Conservation (phyloP, 2,113 vertebrate genomes). For the Shinisaurus crocodilurus region DNA sequence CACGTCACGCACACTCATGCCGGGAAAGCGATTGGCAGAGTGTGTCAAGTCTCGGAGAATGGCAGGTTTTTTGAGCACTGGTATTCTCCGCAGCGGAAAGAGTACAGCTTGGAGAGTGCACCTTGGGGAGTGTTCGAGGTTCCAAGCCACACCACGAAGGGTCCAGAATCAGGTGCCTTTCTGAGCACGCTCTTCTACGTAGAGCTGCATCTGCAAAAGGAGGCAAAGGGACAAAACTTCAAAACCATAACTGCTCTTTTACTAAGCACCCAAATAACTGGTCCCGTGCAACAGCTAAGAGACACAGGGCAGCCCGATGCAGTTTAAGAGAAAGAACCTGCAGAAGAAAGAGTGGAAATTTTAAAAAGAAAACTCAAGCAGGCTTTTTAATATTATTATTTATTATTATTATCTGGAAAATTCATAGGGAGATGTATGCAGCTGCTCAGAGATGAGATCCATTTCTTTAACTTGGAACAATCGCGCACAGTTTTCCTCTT, state of each 20-base stretch:
- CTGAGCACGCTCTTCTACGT: conserved; percentile 94
- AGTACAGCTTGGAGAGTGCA: no score
- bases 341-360: no score
- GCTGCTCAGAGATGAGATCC: no score
- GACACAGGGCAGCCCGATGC: no score
- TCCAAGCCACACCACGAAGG: not conserved
- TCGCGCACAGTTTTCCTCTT: no score
- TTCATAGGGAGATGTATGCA: no score
- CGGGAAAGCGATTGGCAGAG: conserved; percentile 40
- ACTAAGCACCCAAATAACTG: not conserved
- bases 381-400: no score
- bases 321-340: no score
- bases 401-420: no score
- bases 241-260: not conserved
- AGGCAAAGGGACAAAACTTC: not conserved
- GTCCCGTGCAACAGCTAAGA: no score
- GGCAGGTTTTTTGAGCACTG: conserved; percentile 33
- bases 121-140: conserved; percentile 37
- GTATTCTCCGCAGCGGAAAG: not conserved
- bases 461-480: no score
- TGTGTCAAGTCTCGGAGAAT: conserved; percentile 20
- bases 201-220: conserved; percentile 92
- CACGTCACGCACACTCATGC: conserved; percentile 24
- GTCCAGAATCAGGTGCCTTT: conserved; percentile 80
- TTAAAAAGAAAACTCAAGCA: no score